Base-by-base conservation (phyloP, 2,797 vertebrate species). In the Botia almorhae region DNA sequence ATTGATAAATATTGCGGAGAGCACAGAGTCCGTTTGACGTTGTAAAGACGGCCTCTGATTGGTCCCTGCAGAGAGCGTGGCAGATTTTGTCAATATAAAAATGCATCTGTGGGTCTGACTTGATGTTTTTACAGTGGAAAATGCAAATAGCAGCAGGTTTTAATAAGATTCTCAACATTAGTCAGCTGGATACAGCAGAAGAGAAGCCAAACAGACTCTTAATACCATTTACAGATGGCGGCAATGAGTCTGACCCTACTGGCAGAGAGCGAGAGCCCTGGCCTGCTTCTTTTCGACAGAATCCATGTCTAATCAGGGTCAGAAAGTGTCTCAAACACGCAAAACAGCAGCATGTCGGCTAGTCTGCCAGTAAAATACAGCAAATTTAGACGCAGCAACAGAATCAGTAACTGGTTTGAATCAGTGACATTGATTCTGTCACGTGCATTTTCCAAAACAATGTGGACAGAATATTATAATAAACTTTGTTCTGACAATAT, bases 121-220 rank as follows among this genome's bases (percentile, higher is more conserved):
- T 82, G 72, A 78, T 8, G 74, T 65, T 74, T 85, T 85, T 83
- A 90, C 87, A 87, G 89, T 89, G 90, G 90, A 92, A 91, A 93
- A 86, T 88, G 87, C 88, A 88, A 90, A 89, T 84, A 87, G 58
- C 82, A 87, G 89, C 81, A 84, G 85, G 82, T 80, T 89, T 91
- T 89, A 91, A 89, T 87, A 88, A 88, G 90, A 90, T 87, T 86
- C 84, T 89, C 85, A 80, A 84, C 89, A 90, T 90, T 89, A 91
- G 87, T 88, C 89, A 85, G 79, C 81, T 21, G 2, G 72, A 64
- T 74, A 46, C 58, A n/a, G 23, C 13, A 12, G n/a, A 70, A 61
- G 51, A n/a, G 70, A 82, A 81, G 88, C 88, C 90, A 90, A 80
- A 82, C 85, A 81, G 79, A 83, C 84, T 90, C 90, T 91, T 90